Conservation (phyloP, 2,113 vertebrate species). For the Talpa occidentalis region DNA sequence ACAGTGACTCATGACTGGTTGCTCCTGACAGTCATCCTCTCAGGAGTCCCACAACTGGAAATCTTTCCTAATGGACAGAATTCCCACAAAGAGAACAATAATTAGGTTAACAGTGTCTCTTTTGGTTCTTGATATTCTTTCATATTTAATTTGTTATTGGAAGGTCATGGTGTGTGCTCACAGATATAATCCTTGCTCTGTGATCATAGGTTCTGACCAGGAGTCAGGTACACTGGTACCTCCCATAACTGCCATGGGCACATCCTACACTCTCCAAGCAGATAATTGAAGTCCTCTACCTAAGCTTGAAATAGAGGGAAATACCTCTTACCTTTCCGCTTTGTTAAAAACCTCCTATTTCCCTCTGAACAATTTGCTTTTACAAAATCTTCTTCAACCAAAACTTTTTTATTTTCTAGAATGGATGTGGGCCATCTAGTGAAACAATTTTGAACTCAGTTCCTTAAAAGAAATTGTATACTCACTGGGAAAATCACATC, state of each 20-base stretch:
- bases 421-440: too few relatives aligned
- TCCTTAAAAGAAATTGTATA: background rate
- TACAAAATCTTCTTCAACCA: background rate
- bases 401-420: background rate
- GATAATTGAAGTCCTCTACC: too few relatives aligned
- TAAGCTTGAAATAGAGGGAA: background rate
- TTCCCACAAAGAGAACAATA: background rate
- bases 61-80: background rate
- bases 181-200: background rate
- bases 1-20: too few relatives aligned
- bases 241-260: too few relatives aligned
- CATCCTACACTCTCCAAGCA: too few relatives aligned
- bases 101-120: background rate
- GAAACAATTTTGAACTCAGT: background rate
- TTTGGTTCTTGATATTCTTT: background rate
- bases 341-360: background rate
- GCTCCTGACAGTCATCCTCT: background rate
- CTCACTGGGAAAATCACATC: background rate
- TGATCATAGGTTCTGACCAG: background rate
- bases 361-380: background rate
- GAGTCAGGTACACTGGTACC: too few relatives aligned
- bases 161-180: rapidly evolving
- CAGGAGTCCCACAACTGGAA: background rate
- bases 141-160: background rate
- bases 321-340: background rate